Evolutionary conservation across 2,797 vertebrate species (phyloP).

Genomic region (Molothrus ater): DNA sequence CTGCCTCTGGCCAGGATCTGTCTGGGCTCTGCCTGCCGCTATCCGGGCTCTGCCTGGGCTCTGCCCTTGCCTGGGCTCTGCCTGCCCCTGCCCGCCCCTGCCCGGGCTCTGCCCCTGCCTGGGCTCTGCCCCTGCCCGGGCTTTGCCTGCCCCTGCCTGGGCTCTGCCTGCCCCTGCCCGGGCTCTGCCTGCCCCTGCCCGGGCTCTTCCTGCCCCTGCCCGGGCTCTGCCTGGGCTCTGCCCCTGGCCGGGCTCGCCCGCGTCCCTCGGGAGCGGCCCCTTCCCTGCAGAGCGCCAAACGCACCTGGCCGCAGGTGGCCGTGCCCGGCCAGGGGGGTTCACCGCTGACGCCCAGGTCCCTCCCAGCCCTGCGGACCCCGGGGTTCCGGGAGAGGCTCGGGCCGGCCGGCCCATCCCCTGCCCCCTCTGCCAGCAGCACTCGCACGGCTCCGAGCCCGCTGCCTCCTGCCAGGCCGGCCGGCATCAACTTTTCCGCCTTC

Average conservation of each 20-base stretch:
- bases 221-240: too few species aligned
- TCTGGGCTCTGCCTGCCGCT: too few species aligned
- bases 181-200: too few species aligned
- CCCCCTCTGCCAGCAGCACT: neutral
- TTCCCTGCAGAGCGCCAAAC: accelerated
- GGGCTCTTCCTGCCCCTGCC: too few species aligned
- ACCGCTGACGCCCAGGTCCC: accelerated
- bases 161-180: neutral
- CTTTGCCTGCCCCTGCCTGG: neutral
- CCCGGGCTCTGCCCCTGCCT: too few species aligned
- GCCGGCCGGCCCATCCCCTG: neutral
- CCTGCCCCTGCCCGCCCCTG: too few species aligned
- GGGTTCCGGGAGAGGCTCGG: neutral
- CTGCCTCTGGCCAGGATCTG: too few species aligned
- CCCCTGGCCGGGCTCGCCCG: accelerated
- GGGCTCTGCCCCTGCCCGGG: too few species aligned
- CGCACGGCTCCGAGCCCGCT: neutral
- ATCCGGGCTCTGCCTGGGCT: too few species aligned
- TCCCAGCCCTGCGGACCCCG: neutral
- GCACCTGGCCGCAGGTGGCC: neutral
- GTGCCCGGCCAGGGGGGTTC: neutral
- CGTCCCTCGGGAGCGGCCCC: accelerated
- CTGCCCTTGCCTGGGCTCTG: too few species aligned
- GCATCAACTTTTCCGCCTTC: constrained; percentile 38
- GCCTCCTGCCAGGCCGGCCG: neutral